Evolutionary conservation across 2,113 vertebrate genomes (phyloP).

Genomic region (Eurystomus gularis): DNA sequence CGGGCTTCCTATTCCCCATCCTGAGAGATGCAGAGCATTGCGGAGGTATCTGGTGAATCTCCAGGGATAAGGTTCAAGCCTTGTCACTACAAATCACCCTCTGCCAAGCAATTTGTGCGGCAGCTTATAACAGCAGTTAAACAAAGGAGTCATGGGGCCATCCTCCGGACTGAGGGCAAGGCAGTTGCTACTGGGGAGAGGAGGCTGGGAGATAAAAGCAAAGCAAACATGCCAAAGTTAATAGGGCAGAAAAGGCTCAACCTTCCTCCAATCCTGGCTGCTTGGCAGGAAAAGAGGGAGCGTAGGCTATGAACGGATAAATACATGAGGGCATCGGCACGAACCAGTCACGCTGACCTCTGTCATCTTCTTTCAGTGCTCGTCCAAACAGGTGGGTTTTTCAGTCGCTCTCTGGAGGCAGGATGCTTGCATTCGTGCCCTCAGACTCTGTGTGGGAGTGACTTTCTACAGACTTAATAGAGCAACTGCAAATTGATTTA

Average conservation of each 20-base stretch:
- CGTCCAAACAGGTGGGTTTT: not conserved
- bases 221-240: slow-evolving; percentile 71
- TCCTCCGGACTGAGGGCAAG: slow-evolving; percentile 57
- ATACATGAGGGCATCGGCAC: not conserved
- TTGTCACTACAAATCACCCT: slow-evolving; percentile 79
- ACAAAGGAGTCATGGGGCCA: slow-evolving; percentile 66
- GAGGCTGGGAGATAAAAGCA: slow-evolving; percentile 67
- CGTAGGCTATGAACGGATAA: not conserved
- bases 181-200: slow-evolving; percentile 67
- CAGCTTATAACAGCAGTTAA: slow-evolving; percentile 76
- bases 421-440: not conserved
- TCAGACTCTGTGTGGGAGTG: not conserved
- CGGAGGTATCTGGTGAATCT: slow-evolving; percentile 74
- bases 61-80: slow-evolving; percentile 67
- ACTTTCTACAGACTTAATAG: not conserved
- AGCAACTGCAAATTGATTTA: slow-evolving; percentile 8
- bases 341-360: not conserved
- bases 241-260: slow-evolving; percentile 62
- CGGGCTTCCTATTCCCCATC: slow-evolving; percentile 45
- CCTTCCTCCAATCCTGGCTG: not conserved
- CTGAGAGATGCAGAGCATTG: slow-evolving; percentile 60
- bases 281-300: not conserved
- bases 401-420: not conserved
- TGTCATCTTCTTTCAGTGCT: not conserved
- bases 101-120: slow-evolving; percentile 68